Evolutionary conservation across 2,888 invertebrate species (phyloP), one percentile per base, ranked within the genome.

Genomic region (Kuschelorhynchus macadamiae): DNA sequence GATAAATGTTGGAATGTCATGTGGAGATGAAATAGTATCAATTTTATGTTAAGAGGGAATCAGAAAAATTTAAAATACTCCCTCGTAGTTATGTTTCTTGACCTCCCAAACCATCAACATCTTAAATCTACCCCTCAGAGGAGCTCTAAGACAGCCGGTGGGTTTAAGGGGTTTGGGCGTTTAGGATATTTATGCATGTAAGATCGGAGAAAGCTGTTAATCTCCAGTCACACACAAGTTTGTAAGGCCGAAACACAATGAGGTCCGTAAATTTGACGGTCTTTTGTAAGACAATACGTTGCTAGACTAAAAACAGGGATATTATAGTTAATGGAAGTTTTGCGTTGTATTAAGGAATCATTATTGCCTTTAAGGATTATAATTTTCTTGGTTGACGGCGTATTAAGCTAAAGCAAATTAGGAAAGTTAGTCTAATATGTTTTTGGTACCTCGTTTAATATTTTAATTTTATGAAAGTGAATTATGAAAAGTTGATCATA

Each of bases 181-280:
- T 14, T 17, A 17, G 52, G 56, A 61, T 67, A 69, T 69, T 64
- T 65, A 65, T 69, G 69, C 64, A 69, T 69, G 61, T 69, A 69
- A 69, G 69, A 69, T 69, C 60, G 64, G 55, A 52, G 63, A 64
- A 64, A 65, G 69, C 60, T 64, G 69, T 69, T 69, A 69, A 69
- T 69, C 69, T 69, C 56, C 62, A 64, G 60, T 64, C 69, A 64
- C 64, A 69, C 68, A 69, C 64, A 69, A 67, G 67, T 67, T 67
- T 67, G 61, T 67, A 61, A 67, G 67, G 61, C 66, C 67, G 49
- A 61, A 61, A 67, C 56, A 67, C 67, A 67, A 67, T 67, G 61
- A 67, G 56, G 67, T 67, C 67, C 60, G 69, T 65, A 69, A 69
- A 69, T 69, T 69, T 69, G 69, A 69, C 61, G 69, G 69, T 60